These are phyloP conservation scores for Cossypha caffra DNA, from an alignment of 2,797 vertebrate genomes.

Conservation along the genomic window DNA sequence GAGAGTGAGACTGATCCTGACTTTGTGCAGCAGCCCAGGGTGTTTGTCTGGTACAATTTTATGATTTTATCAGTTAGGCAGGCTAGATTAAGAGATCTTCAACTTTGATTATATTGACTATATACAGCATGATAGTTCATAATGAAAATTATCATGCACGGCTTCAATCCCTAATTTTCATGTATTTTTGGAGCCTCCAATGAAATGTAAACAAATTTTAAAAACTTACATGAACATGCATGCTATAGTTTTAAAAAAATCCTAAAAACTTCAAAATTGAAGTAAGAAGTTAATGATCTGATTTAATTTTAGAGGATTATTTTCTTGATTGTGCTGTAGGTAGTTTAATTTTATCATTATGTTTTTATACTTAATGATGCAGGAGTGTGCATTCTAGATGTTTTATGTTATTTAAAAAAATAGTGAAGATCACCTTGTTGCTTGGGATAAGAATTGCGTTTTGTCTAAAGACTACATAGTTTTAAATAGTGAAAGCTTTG, in stretches of 20 bases:
- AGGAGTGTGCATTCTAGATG: neutral
- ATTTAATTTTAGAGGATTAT: neutral
- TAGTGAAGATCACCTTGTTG: neutral
- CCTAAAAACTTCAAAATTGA: neutral
- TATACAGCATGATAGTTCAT: neutral
- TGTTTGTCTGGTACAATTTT: neutral
- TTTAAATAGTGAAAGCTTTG: neutral
- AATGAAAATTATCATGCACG: neutral
- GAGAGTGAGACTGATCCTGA: neutral
- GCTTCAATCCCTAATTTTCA: neutral
- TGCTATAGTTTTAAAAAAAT: neutral
- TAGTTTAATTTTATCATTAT: neutral
- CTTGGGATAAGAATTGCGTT: neutral
- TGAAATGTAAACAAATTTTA: constrained; percentile 3
- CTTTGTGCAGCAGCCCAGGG: neutral
- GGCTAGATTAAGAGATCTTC: neutral
- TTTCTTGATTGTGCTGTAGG: neutral
- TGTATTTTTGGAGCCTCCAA: neutral
- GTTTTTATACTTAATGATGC: neutral
- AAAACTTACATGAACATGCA: neutral
- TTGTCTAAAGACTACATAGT: neutral
- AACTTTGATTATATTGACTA: neutral
- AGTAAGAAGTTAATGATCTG: neutral
- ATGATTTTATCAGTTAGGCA: neutral
- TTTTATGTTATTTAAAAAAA: neutral